phyloP scores from a whole-genome alignment of 2,888 invertebrate genomes.

The Melipona bicolor region DNA sequence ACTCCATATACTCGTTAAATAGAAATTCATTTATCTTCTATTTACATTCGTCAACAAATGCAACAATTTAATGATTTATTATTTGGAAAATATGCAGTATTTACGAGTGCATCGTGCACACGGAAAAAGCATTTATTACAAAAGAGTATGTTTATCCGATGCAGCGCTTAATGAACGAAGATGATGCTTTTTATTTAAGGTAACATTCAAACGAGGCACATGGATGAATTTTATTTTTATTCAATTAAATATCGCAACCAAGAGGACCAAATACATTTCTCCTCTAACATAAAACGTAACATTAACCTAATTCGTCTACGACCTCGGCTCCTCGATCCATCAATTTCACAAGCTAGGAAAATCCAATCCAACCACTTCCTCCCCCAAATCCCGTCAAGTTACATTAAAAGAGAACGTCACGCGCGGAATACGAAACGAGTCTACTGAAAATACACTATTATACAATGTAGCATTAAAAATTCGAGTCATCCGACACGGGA shows the following conservation, averaged over 20 bases:
- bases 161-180: not conserved
- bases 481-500: constrained; percentile 24
- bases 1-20: not conserved
- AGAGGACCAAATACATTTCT: too few relatives aligned
- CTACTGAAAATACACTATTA: too few relatives aligned
- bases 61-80: not conserved
- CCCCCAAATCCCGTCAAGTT: too few relatives aligned
- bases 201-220: too few relatives aligned
- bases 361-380: not conserved
- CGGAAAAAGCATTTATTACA: not conserved
- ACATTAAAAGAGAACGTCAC: not conserved
- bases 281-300: too few relatives aligned
- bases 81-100: not conserved
- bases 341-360: not conserved
- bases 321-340: too few relatives aligned
- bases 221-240: too few relatives aligned
- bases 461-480: constrained; percentile 19
- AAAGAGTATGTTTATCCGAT: not conserved
- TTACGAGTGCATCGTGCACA: not conserved
- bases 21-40: not conserved
- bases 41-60: not conserved
- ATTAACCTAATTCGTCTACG: too few relatives aligned
- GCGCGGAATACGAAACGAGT: not conserved
- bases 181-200: not conserved
- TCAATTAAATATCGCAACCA: too few relatives aligned